A percentile compares a stretch with the other conserved stretches of the same genome.
Conservation (phyloP, 53 echinoderm and acorn worm species). For the Astropecten irregularis region DNA sequence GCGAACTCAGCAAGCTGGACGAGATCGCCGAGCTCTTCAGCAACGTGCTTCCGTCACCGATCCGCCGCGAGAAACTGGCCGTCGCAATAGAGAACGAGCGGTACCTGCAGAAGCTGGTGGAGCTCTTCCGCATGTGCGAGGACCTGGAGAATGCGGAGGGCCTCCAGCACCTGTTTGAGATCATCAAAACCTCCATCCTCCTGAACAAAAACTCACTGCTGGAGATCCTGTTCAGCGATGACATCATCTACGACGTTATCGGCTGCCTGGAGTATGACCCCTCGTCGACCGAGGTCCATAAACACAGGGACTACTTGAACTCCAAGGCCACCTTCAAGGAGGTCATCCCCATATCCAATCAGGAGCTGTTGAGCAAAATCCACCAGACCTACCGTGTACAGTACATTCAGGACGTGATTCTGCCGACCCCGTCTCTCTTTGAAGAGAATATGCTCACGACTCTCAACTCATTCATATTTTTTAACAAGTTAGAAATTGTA, state of each 20-base stretch:
- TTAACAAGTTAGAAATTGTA: constrained; percentile 99
- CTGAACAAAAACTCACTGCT: constrained; percentile 94
- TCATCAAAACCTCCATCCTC: constrained; percentile 93
- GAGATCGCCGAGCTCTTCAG: constrained; percentile 96
- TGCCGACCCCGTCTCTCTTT: constrained; percentile 97
- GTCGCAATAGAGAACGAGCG: constrained; percentile 92
- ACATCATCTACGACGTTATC: constrained; percentile 91
- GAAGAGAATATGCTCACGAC: constrained; percentile 99
- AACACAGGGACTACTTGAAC: constrained; percentile 95
- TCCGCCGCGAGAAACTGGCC: constrained; percentile 92
- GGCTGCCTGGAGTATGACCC: constrained; percentile 97
- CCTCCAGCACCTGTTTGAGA: constrained; percentile 91
- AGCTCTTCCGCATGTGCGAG: constrained; percentile 94
- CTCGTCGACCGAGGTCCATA: constrained; percentile 64
- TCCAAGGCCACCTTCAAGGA: constrained; percentile 94
- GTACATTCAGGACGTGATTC: constrained; percentile 98
- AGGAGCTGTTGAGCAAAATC: constrained; percentile 96
- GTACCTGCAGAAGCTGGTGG: constrained; percentile 90
- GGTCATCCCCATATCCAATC: constrained; percentile 94
- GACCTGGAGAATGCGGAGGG: constrained; percentile 96
- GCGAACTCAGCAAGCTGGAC: constrained; percentile 95
- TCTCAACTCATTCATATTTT: constrained; percentile 95
- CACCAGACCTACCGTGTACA: constrained; percentile 99
- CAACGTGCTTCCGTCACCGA: constrained; percentile 88
- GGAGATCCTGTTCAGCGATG: constrained; percentile 97